Evolutionary conservation across 1,140 invertebrate genomes (phyloP), one percentile per base, ranked within the genome.

Genomic region (Lepidurus packardi): DNA sequence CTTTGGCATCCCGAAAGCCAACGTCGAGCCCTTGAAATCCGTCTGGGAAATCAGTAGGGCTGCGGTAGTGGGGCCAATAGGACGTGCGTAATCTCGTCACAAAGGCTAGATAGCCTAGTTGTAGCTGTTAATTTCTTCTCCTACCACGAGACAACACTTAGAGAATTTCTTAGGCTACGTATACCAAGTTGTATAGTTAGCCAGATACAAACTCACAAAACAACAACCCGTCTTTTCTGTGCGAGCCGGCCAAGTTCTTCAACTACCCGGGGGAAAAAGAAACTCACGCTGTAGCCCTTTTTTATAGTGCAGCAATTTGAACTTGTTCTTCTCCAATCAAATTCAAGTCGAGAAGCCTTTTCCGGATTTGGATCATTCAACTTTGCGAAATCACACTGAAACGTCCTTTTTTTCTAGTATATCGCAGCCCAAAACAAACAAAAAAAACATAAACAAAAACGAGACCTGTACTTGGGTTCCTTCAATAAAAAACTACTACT

Each of bases 1-100:
- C 13, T 5, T 7, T 21, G 6, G 53, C 6, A 65, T 21, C 21
- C 13, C 53, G 53, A 13, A 65, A 65, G 53, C 16, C 53, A 65
- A 65, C 53, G 16, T 65, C 53, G 53, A 65, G 13, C 53, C 16
- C 53, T 21, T n/a, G 53, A 21, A n/a, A 13, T 9, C 53, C 53
- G 53, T 7, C 21, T 9, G 53, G 21, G 16, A n/a, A 65, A 21
- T 65, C 53, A 65, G 53, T 65, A 65, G 53, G 53, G 53, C 53
- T 65, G 53, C 53, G 53, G 53, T 65, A 65, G 53, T 65, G 53
- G 53, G 53, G 53, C 53, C 53, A 65, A 65, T 65, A 65, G 53
- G 53, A 65, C 53, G 53, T 65, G 53, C 53, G 53, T 65, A 65
- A 65, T 65, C 53, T 65, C 53, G 53, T 65, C 53, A 5, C 53